Evolutionary conservation across 2,888 invertebrate species (phyloP), one percentile per base, ranked within the genome.

Genomic region (Aphodius sticticus): DNA sequence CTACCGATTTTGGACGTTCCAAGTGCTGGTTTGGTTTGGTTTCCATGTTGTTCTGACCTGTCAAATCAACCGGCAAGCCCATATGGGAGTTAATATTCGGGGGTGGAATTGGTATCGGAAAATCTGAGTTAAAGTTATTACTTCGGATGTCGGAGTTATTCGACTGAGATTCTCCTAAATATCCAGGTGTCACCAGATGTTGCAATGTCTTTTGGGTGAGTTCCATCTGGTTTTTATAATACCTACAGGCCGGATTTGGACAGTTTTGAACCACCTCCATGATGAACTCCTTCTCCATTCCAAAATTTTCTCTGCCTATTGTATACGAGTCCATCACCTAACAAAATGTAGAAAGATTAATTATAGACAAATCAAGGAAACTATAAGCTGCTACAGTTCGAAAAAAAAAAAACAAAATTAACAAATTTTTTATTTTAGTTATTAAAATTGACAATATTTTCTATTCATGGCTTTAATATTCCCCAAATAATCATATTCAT

Each of bases 251-350:
- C 9, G 96, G 96, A 88, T 96, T 96, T 0, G 96, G 96, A 85
- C 96, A 96, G 84, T 96, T 96, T 87, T 96, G 96, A 15, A 96
- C 96, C 36, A 96, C 96, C 89, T 96, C 96, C 78, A 96, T 92
- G 76, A 96, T 96, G 85, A 96, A 96, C 86, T 96, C 96, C 85
- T 96, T 96, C 87, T 96, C 96, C 96, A 96, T 96, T 76, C 95
- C 95, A 90, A 95, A 95, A 87, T 94, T 94, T 86, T 95, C 95
- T 80, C 95, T 90, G 9, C 95, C 95, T 87, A 96, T 95, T 82
- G 96, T 96, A 85, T 96, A 96, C 2, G 96, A 96, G 87, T 96
- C 96, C 89, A 96, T 95, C 38, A 95, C 93, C 93, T 93, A 83
- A 70, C 69, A 82, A 82, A 70, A 81, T 78, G 6, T 78, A 76